Conservation (phyloP, 2,113 vertebrate genomes). For the Maccullochella peelii region DNA sequence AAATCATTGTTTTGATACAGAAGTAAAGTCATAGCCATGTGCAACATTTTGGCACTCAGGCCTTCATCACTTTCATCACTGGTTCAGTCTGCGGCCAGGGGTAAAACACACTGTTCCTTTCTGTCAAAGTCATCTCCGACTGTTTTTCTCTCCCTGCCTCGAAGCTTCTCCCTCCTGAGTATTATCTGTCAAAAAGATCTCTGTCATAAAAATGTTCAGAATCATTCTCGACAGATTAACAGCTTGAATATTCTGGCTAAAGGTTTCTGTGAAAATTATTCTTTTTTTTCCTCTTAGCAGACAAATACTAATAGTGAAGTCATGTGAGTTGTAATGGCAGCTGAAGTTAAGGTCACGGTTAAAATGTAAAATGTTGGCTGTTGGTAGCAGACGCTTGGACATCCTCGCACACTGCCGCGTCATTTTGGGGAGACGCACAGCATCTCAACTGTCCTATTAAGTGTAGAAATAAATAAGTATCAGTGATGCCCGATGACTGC, state of each 20-base stretch:
- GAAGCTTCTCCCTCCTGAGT: slow-evolving; percentile 14
- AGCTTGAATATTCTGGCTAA: background rate
- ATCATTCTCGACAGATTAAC: background rate
- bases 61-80: slow-evolving; percentile 31
- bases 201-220: background rate
- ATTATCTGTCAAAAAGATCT: slow-evolving; percentile 17
- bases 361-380: too few species aligned
- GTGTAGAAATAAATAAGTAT: too few species aligned
- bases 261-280: background rate
- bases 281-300: background rate
- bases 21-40: slow-evolving; percentile 13
- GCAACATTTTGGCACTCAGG: slow-evolving; percentile 14
- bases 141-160: slow-evolving; percentile 20
- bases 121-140: slow-evolving; percentile 46
- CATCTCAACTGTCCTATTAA: too few species aligned
- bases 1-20: slow-evolving; percentile 8
- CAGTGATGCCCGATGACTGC: too few species aligned
- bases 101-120: slow-evolving; percentile 50
- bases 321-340: background rate
- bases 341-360: background rate
- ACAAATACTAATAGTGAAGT: background rate
- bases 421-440: too few species aligned
- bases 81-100: slow-evolving; percentile 64
- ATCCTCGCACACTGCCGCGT: too few species aligned
- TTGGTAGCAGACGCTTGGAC: too few species aligned